phyloP scores from a whole-genome alignment of 92 coral and sea anemone genomes.

The Porites rus region DNA sequence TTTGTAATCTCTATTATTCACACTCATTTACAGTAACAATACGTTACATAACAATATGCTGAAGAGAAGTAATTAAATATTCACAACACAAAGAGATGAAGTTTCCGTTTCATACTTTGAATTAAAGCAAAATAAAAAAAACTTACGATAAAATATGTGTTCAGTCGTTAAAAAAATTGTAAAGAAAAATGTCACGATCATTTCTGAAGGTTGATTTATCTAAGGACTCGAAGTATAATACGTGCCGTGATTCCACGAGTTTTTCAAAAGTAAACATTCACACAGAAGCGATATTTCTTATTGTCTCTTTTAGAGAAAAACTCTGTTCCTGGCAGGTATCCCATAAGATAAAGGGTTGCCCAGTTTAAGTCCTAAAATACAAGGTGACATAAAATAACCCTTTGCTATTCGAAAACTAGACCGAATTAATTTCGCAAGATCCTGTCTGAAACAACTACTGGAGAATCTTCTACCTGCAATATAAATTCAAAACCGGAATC shows the following conservation, averaged over 20 bases:
- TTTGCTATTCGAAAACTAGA: no score
- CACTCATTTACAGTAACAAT: conserved; percentile 17
- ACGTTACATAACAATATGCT: background rate
- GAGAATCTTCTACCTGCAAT: background rate
- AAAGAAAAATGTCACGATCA: background rate
- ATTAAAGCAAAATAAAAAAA: background rate
- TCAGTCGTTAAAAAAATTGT: background rate
- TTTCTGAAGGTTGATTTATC: background rate
- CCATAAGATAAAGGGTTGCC: no score
- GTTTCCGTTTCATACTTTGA: background rate
- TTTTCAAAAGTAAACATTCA: background rate
- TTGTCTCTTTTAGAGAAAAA: background rate
- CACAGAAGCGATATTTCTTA: background rate
- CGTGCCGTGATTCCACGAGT: background rate
- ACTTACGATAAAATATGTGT: background rate
- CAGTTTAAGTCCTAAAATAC: no score
- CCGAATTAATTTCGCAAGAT: background rate
- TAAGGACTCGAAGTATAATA: no score
- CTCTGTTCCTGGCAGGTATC: no score
- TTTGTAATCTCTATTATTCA: background rate
- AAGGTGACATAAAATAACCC: no score
- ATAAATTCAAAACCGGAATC: background rate
- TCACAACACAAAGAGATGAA: background rate
- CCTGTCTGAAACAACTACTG: background rate
- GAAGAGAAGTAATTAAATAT: conserved; percentile 22